Evolutionary conservation across 2,113 vertebrate genomes (phyloP), one percentile per base, ranked within the genome.

Genomic region (Nesoenas mayeri): DNA sequence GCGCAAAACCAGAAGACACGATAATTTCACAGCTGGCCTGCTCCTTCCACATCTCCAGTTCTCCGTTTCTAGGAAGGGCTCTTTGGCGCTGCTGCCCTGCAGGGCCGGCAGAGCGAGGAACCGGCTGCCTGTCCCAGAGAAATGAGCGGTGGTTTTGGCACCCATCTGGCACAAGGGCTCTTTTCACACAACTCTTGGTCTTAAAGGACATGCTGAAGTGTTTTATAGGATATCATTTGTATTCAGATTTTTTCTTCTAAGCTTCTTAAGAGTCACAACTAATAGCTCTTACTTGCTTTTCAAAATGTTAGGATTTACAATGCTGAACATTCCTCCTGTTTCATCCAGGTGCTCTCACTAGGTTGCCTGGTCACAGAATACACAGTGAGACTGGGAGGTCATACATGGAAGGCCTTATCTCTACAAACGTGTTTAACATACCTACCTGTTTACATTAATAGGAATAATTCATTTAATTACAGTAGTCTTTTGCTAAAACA

Each of bases 401-500:
- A 0, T 28, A 26, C 0, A 0, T 22, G 9, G n/a, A 53, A 38
- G 26, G 8, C 28, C 42, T 85, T 15, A 28, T 4, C 7, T 32
- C 22, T 67, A 42, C 10, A 91, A 58, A 42, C 0, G 3, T 28
- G 31, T 11, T 71, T 70, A 74, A 38, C 19, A 19, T 12, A 38
- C 32, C 31, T 51, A 6, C 25, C 51, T 66, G 16, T 40, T 89
- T 40, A 65, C 20, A 32, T 11, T 58, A 17, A 57, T 20, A 84
- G 9, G 11, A 92, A 5, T 70, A 57, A 61, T 19, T 58, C 3
- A 36, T 61, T 84, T 81, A 66, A 89, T 10, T 75, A 36, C 72
- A 81, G 21, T 28, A 65, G 32, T 5, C 15, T 89, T 87, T 56
- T 7, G 11, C 42, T 40, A 36, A 50, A 87, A 42, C n/a, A 58